phyloP scores from a whole-genome alignment of 2,113 vertebrate genomes.

The Capreolus pygargus region DNA sequence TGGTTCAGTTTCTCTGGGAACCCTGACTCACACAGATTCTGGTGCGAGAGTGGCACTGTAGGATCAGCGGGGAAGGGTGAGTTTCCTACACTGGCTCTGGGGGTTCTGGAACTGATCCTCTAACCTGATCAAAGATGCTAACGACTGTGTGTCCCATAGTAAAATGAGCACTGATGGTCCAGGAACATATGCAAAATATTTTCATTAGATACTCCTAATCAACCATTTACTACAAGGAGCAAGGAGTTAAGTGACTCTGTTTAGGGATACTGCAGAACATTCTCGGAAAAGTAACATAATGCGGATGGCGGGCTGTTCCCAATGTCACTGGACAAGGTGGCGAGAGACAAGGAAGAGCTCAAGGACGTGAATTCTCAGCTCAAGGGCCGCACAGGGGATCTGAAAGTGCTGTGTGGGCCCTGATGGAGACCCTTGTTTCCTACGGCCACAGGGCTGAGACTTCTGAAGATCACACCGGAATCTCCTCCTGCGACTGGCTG shows the following conservation, averaged over 20 bases:
- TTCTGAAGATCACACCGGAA: neutral
- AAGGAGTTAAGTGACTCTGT: neutral
- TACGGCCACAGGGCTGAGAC: neutral
- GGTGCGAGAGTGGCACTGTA: neutral
- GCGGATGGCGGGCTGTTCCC: neutral
- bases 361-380: neutral
- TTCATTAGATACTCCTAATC: neutral
- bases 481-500: neutral
- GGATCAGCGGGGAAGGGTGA: neutral
- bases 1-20: neutral
- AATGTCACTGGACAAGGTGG: neutral
- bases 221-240: neutral
- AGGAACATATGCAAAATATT: neutral
- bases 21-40: neutral
- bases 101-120: neutral
- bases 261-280: neutral
- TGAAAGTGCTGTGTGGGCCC: neutral
- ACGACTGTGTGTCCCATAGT: neutral
- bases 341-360: neutral
- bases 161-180: neutral
- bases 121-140: neutral
- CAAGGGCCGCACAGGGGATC: rapidly evolving
- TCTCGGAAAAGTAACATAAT: neutral
- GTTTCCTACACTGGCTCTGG: neutral
- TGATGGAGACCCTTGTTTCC: too few relatives aligned